phyloP scores from a whole-genome alignment of 2,113 vertebrate species.

The Oenanthe oenanthe region DNA sequence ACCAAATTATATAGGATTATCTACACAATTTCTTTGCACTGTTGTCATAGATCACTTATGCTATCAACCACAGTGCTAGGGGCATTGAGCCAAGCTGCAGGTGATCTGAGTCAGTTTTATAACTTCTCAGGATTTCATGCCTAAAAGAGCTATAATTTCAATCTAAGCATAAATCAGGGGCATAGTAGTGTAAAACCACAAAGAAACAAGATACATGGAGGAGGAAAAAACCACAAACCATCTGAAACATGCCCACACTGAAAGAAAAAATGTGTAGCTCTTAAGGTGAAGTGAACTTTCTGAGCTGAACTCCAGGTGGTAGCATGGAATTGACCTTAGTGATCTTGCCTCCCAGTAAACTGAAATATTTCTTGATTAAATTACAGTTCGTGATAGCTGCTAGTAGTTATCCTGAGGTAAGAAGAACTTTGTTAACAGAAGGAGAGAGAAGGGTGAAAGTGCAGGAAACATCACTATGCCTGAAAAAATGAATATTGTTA shows the following conservation, averaged over 20 bases:
- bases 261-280: neutral
- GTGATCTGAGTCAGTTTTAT: neutral
- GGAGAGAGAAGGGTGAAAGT: neutral
- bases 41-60: neutral
- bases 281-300: neutral
- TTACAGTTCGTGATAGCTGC: neutral
- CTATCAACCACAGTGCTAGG: accelerated
- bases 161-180: neutral
- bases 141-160: neutral
- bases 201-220: neutral
- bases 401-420: neutral
- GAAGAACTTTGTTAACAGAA: neutral
- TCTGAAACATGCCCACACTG: neutral
- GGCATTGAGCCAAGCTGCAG: neutral
- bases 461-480: neutral
- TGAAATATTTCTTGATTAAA: neutral
- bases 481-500: neutral
- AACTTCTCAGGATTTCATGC: neutral
- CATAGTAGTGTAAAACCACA: neutral
- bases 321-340: neutral
- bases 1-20: neutral
- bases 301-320: neutral
- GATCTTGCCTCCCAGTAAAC: neutral
- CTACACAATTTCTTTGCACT: neutral
- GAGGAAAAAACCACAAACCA: neutral